Conservation (phyloP, 2,113 vertebrate genomes). For the Oncorhynchus tshawytscha region DNA sequence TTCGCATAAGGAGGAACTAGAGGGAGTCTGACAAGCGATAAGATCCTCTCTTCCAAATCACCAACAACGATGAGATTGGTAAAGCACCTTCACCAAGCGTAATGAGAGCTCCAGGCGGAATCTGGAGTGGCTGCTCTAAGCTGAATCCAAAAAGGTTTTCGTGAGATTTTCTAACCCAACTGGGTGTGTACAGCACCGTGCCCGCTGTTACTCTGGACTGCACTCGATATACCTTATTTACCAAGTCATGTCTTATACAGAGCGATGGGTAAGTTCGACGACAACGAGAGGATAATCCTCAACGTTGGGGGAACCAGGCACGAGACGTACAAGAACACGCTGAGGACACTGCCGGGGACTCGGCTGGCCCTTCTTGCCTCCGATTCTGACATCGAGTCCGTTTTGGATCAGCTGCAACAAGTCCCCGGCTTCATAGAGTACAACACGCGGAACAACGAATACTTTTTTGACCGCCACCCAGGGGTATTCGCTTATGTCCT, state of each 20-base stretch:
- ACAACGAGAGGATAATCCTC: slow-evolving; percentile 98
- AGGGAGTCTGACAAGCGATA: slow-evolving; percentile 15
- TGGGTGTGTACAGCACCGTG: slow-evolving; percentile 43
- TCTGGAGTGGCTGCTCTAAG: slow-evolving; percentile 38
- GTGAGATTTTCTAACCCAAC: slow-evolving; percentile 35
- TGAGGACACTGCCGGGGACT: slow-evolving; percentile 94
- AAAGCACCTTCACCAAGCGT: slow-evolving; percentile 18
- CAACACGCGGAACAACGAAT: slow-evolving; percentile 81
- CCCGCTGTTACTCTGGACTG: slow-evolving; percentile 50
- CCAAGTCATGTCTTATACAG: slow-evolving; percentile 91
- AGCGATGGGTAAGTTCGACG: slow-evolving; percentile 97
- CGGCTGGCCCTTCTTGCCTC: slow-evolving; percentile 91
- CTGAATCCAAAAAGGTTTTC: not conserved
- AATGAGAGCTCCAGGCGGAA: slow-evolving; percentile 32
- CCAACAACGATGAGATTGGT: not conserved
- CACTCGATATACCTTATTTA: slow-evolving; percentile 49
- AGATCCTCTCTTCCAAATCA: not conserved
- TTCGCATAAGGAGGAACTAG: not conserved
- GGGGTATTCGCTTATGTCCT: slow-evolving; percentile 92
- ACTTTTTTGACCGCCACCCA: slow-evolving; percentile 94
- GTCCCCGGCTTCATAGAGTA: slow-evolving; percentile 77
- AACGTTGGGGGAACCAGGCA: slow-evolving; percentile 96
- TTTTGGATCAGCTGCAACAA: slow-evolving; percentile 75
- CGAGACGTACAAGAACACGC: slow-evolving; percentile 93
- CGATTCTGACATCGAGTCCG: slow-evolving; percentile 82